phyloP scores from a whole-genome alignment of 2,113 vertebrate genomes.

The Pelodiscus sinensis region DNA sequence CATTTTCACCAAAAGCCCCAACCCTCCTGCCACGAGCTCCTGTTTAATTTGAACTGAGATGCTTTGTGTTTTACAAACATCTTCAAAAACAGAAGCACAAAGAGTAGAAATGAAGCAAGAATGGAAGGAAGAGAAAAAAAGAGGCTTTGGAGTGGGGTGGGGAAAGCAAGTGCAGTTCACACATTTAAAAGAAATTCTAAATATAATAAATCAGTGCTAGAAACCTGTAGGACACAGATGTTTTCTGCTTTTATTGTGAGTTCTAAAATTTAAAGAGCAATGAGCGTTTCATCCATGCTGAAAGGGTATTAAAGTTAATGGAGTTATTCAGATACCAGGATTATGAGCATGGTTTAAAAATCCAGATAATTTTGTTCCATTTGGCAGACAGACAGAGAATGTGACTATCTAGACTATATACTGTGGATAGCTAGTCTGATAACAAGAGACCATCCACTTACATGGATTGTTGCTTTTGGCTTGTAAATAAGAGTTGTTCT shows the following conservation, averaged over 20 bases:
- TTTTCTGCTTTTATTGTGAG: background rate
- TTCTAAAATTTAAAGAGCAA: background rate
- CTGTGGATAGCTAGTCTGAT: background rate
- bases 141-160: background rate
- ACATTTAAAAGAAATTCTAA: background rate
- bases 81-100: background rate
- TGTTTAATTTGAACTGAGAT: background rate
- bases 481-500: slow-evolving; percentile 2
- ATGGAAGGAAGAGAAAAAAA: background rate
- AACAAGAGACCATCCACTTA: background rate
- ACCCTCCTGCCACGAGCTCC: background rate
- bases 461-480: accelerated
- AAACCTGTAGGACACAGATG: background rate
- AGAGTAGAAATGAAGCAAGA: background rate
- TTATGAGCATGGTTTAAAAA: background rate
- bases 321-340: background rate
- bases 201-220: background rate
- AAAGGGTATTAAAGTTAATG: background rate
- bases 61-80: background rate
- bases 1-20: background rate
- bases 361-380: background rate
- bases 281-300: background rate
- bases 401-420: background rate
- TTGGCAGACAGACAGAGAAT: background rate
- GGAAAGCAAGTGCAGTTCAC: background rate